A percentile compares a stretch with the other conserved stretches of the same genome.
phyloP scores from a whole-genome alignment of 2,888 invertebrate genomes.

The Pasiphila rectangulata region DNA sequence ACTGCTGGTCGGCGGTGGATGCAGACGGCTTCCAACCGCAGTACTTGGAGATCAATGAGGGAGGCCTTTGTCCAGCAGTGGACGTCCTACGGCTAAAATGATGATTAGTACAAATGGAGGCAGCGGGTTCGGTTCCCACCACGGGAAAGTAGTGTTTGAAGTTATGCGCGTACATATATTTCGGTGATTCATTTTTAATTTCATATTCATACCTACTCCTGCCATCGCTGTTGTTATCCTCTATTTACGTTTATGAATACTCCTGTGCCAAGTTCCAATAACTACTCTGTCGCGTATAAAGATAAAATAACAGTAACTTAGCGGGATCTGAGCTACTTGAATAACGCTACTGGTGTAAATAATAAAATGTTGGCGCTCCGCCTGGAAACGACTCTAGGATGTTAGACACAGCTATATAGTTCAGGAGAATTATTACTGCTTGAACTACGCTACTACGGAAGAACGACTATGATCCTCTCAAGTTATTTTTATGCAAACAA shows the following conservation, averaged over 20 bases:
- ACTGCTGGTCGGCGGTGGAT: no score
- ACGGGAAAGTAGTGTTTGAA: no score
- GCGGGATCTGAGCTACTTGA: slow-evolving; percentile 29
- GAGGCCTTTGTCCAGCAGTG: no score
- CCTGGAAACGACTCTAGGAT: slow-evolving; percentile 46
- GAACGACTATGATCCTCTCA: neutral
- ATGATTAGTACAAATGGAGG: no score
- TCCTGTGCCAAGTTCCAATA: slow-evolving; percentile 27
- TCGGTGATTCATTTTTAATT: no score
- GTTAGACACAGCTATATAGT: slow-evolving; percentile 45
- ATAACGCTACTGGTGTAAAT: slow-evolving; percentile 34
- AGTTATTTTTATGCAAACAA: no score
- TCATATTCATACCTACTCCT: no score
- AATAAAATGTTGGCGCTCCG: slow-evolving; percentile 35
- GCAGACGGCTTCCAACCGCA: no score
- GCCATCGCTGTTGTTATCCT: neutral
- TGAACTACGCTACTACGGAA: neutral
- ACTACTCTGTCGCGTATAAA: slow-evolving; percentile 20
- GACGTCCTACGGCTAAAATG: no score
- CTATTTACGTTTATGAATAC: slow-evolving; percentile 6
- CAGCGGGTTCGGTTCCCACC: no score
- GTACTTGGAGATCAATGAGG: no score
- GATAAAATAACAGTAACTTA: slow-evolving; percentile 27
- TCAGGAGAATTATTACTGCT: slow-evolving; percentile 30
- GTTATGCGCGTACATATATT: no score